Evolutionary conservation across 2,113 vertebrate species (phyloP), one percentile per base, ranked within the genome.

Genomic region (Bujurquina vittata): DNA sequence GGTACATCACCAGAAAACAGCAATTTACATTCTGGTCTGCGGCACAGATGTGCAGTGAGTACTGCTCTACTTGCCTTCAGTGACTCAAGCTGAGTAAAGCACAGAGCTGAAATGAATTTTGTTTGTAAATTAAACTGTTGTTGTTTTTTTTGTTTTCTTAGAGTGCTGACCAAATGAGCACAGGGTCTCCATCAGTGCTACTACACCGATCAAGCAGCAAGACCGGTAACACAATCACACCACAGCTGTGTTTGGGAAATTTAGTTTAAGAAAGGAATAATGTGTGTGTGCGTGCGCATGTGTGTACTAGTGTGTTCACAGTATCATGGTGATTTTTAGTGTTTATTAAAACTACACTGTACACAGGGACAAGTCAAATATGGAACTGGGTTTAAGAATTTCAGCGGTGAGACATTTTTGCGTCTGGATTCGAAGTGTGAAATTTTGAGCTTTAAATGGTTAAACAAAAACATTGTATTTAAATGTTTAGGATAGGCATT

Each of bases 11-110:
- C 92, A 56, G 93, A 95, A 3, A 95, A 88, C 84, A 92, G 46
- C 80, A 86, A 3, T 62, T 61, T 87, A 57, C 76, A 82, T 10
- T 37, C 80, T 0, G 92, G 91, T 14, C 89, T 92, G 58, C 85
- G 93, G 59, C 92, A 89, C 5, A 89, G 94, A 80, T 92, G 90
- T 88, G 92, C 93, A 46, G 96, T 96, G 86, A 94, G 94, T 87
- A 3, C 1, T 4, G 1, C 4, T 3, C 6, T 40, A 17, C 4
- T 8, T 46, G 7, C 5, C n/a, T 6, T n/a, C 37, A 37, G 37
- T 4, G 5, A 18, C 20, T 7, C 23, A 31, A 10, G 7, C 6
- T 54, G 18, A 54, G 40, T 17, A 46, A 12, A 46, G 43, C 7
- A 46, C 43, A 14, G 33, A 1, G 54, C 11, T 3, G 10, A 3